A percentile compares a stretch with the other conserved stretches of the same genome.
These are phyloP conservation scores for Apis dorsata DNA, from an alignment of 1,140 invertebrate genomes.

Conservation along the genomic window DNA sequence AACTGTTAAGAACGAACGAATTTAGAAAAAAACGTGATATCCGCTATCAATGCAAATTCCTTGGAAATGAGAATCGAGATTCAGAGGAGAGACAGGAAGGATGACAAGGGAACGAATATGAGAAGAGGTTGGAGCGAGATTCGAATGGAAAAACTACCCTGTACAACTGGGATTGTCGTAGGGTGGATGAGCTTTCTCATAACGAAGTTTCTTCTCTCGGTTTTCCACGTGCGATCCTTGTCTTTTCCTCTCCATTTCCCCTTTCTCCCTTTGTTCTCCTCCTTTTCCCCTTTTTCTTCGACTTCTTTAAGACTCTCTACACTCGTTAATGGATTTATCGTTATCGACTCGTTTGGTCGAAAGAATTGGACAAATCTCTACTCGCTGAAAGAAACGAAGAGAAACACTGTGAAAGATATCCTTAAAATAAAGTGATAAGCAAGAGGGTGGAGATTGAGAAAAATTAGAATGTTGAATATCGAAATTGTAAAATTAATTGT, in stretches of 20 bases:
- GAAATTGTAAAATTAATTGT: no score
- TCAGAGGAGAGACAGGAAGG: slow-evolving; percentile 11
- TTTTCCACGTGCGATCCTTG: slow-evolving; percentile 58
- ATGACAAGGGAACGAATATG: slow-evolving; percentile 9
- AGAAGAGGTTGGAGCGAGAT: slow-evolving; percentile 23
- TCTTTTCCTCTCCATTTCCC: background rate
- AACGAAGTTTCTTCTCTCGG: slow-evolving; percentile 58
- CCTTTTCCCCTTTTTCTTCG: background rate
- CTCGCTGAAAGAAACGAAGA: slow-evolving; percentile 15
- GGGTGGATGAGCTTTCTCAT: slow-evolving; percentile 59
- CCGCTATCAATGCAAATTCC: slow-evolving; percentile 56
- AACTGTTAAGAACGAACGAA: background rate
- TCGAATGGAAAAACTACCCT: slow-evolving; percentile 47
- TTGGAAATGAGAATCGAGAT: slow-evolving; percentile 44
- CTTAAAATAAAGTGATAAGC: slow-evolving; percentile 12
- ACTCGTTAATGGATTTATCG: slow-evolving; percentile 64
- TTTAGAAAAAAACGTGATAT: slow-evolving; percentile 10
- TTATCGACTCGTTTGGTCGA: slow-evolving; percentile 5
- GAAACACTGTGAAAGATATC: slow-evolving; percentile 58
- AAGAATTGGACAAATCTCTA: slow-evolving; percentile 46
- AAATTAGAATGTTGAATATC: no score
- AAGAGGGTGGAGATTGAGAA: background rate
- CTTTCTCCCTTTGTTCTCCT: background rate
- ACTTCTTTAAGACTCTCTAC: background rate
- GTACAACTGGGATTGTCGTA: slow-evolving; percentile 43